phyloP scores from a whole-genome alignment of 2,888 invertebrate genomes.

The Lepidochitona cinerea region DNA sequence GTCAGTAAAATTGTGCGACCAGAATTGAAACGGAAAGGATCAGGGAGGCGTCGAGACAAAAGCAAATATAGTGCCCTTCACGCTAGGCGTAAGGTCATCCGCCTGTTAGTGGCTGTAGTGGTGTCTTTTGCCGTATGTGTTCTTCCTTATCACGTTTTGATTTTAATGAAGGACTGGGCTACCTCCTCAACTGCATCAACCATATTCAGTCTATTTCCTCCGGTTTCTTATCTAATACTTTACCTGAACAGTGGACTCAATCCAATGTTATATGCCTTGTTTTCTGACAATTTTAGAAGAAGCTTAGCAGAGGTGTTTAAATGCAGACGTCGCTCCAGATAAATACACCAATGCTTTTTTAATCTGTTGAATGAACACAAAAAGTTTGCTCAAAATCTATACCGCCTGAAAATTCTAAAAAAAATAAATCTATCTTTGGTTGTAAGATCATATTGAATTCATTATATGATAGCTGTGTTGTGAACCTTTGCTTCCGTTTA shows the following conservation, averaged over 20 bases:
- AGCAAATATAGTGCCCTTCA: constrained; percentile 72
- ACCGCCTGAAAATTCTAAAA: too few relatives aligned
- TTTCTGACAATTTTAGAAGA: constrained; percentile 85
- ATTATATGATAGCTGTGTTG: too few relatives aligned
- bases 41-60: background rate
- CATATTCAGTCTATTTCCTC: constrained; percentile 76
- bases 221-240: constrained; percentile 87
- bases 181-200: constrained; percentile 73
- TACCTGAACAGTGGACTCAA: constrained; percentile 93
- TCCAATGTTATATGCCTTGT: constrained; percentile 90
- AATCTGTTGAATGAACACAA: too few relatives aligned
- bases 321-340: constrained; percentile 31
- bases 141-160: constrained; percentile 84
- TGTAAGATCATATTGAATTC: too few relatives aligned
- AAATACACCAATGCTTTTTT: too few relatives aligned
- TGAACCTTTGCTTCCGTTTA: too few relatives aligned
- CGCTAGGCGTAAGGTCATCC: constrained; percentile 87
- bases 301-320: constrained; percentile 85
- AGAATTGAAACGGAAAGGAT: background rate
- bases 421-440: too few relatives aligned
- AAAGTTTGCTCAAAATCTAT: too few relatives aligned
- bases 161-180: constrained; percentile 86
- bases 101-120: constrained; percentile 90
- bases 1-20: background rate
- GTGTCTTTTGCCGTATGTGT: constrained; percentile 91